Evolutionary conservation across 1,140 invertebrate genomes (phyloP).

Genomic region (Gryllus bimaculatus): DNA sequence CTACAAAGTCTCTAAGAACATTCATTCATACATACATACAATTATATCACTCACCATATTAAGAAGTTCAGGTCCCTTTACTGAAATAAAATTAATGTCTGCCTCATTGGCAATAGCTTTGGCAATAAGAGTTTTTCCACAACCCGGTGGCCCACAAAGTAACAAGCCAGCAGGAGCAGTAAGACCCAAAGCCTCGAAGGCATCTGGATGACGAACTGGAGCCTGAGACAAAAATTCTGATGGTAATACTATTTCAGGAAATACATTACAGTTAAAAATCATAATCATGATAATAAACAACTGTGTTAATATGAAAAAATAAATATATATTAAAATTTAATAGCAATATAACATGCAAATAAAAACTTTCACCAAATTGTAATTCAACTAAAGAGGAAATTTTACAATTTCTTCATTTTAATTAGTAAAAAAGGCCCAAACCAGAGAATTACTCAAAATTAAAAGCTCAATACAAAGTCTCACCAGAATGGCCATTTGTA

Average conservation of each 20-base stretch:
- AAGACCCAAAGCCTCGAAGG: conserved; percentile 68
- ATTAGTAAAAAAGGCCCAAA: no score
- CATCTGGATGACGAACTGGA: conserved; percentile 77
- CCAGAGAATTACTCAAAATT: no score
- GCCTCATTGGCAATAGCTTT: conserved; percentile 95
- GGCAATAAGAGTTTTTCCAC: conserved; percentile 85
- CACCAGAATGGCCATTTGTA: conserved; percentile 83
- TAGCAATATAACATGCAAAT: background rate
- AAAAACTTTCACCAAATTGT: background rate
- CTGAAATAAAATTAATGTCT: conserved; percentile 93
- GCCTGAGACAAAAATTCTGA: conserved; percentile 42
- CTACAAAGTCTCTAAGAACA: no score
- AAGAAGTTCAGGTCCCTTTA: conserved; percentile 92
- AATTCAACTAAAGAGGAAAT: no score
- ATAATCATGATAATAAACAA: background rate
- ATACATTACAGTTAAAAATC: background rate
- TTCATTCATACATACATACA: no score
- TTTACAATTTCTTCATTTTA: no score
- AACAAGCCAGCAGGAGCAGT: conserved; percentile 76
- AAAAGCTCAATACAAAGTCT: background rate
- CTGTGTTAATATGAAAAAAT: background rate
- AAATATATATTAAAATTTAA: background rate
- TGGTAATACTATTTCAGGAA: no score
- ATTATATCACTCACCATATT: conserved; percentile 64
- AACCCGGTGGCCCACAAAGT: conserved; percentile 88